phyloP scores from a whole-genome alignment of 2,113 vertebrate species.

The Alaudala cheleensis region DNA sequence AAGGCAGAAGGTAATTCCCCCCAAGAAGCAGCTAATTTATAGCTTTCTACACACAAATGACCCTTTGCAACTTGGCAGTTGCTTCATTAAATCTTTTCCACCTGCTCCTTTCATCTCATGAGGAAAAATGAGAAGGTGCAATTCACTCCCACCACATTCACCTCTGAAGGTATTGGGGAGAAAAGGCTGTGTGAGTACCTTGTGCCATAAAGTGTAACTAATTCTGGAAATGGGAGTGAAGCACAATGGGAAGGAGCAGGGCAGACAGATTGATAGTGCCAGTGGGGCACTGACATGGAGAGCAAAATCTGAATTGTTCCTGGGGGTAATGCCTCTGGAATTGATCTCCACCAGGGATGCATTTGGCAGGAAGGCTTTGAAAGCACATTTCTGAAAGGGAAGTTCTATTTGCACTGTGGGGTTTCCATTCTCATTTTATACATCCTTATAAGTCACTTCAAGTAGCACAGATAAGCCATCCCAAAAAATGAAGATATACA shows the following conservation, averaged over 20 bases:
- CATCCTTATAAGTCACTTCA: not conserved
- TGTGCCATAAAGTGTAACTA: slow-evolving; percentile 41
- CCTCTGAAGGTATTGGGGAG: not conserved
- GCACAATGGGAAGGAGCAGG: slow-evolving; percentile 22
- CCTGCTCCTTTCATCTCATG: slow-evolving; percentile 56
- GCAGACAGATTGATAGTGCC: slow-evolving; percentile 18
- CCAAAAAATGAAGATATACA: slow-evolving; percentile 20
- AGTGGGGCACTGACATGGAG: not conserved
- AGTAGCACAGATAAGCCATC: not conserved
- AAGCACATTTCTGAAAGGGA: not conserved
- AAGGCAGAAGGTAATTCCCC: slow-evolving; percentile 72
- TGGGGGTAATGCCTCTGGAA: not conserved
- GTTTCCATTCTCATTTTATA: not conserved
- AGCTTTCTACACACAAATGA: slow-evolving; percentile 69
- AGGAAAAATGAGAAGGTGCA: slow-evolving; percentile 49
- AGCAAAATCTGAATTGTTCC: slow-evolving; percentile 31
- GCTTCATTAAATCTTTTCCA: slow-evolving; percentile 74
- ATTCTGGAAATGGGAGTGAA: slow-evolving; percentile 1
- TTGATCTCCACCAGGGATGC: slow-evolving; percentile 26
- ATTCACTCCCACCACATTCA: not conserved
- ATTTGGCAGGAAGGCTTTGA: slow-evolving; percentile 15
- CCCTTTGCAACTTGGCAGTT: slow-evolving; percentile 65
- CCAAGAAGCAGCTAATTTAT: slow-evolving; percentile 71
- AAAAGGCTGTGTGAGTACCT: not conserved
- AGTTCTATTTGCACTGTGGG: slow-evolving; percentile 1